Conservation (phyloP, 1,140 invertebrate species). For the Heterodera schachtii region DNA sequence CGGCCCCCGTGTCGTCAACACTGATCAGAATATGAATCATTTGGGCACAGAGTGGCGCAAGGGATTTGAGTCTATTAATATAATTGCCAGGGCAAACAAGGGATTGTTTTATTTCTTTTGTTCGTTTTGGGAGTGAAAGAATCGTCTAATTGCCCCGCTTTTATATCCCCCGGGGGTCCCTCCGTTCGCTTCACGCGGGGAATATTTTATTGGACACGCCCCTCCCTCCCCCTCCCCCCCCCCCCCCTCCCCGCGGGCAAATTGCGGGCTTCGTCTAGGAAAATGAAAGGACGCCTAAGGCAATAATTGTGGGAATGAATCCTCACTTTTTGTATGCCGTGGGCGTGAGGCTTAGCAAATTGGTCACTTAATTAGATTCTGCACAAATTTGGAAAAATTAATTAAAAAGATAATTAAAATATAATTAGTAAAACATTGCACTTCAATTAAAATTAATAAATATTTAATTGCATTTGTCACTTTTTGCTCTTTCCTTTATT, state of each 20-base stretch:
- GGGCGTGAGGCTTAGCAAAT: too few relatives aligned
- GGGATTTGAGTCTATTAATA: neutral
- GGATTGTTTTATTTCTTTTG: neutral
- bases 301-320: neutral
- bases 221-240: neutral
- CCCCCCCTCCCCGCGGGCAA: neutral
- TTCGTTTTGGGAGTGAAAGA: neutral
- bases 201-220: neutral
- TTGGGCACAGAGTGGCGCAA: neutral
- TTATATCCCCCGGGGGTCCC: neutral
- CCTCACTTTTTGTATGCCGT: neutral
- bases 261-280: neutral
- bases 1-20: slow-evolving; percentile 9
- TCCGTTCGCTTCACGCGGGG: too few relatives aligned
- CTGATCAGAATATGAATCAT: slow-evolving; percentile 30
- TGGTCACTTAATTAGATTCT: neutral
- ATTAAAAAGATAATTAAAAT: neutral
- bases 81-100: neutral
- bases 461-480: neutral
- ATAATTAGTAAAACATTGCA: neutral
- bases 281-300: neutral
- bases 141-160: neutral
- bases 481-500: too few relatives aligned
- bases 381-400: neutral
- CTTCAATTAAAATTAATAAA: neutral